Percentiles rank a stretch among this genome's conserved stretches.
These are phyloP conservation scores for Drosophila repletoides DNA, from an alignment of 1,140 invertebrate species.

Conservation along the genomic window DNA sequence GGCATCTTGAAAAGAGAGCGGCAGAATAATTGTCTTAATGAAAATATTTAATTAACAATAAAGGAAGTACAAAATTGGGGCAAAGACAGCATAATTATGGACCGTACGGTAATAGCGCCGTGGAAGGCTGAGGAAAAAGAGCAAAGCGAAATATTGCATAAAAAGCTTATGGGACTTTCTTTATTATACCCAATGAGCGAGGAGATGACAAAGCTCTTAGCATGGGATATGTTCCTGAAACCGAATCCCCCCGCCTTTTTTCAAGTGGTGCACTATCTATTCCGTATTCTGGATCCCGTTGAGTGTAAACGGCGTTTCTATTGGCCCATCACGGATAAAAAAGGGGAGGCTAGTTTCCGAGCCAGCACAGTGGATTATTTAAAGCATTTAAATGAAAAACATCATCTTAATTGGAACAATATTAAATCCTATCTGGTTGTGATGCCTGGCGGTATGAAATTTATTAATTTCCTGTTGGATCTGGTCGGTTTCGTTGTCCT, in stretches of 20 bases:
- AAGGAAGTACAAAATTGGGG: no score
- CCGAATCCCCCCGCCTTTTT: slow-evolving; percentile 83
- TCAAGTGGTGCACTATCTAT: slow-evolving; percentile 83
- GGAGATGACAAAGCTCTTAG: slow-evolving; percentile 56
- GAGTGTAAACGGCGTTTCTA: slow-evolving; percentile 82
- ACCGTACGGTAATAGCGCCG: slow-evolving; percentile 67
- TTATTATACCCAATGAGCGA: slow-evolving; percentile 61
- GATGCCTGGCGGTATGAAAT: slow-evolving; percentile 79
- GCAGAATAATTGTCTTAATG: no score
- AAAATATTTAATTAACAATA: no score
- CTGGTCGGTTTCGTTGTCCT: slow-evolving; percentile 64
- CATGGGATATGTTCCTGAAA: slow-evolving; percentile 83
- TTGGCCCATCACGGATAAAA: slow-evolving; percentile 83
- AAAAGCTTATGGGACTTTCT: slow-evolving; percentile 53
- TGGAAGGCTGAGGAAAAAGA: slow-evolving; percentile 78
- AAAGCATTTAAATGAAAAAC: slow-evolving; percentile 72
- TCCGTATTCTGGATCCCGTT: slow-evolving; percentile 82
- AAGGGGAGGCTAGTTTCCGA: slow-evolving; percentile 83
- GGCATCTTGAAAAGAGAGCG: slow-evolving; percentile 1
- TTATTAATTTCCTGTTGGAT: slow-evolving; percentile 71
- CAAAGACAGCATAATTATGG: no score
- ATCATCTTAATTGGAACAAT: slow-evolving; percentile 67
- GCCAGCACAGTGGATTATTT: slow-evolving; percentile 72
- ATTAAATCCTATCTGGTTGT: slow-evolving; percentile 77
- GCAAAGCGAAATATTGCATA: slow-evolving; percentile 61